A percentile compares a stretch with the other conserved stretches of the same genome.
phyloP scores from a whole-genome alignment of 2,113 vertebrate species.

The Rhodinocichla rosea region DNA sequence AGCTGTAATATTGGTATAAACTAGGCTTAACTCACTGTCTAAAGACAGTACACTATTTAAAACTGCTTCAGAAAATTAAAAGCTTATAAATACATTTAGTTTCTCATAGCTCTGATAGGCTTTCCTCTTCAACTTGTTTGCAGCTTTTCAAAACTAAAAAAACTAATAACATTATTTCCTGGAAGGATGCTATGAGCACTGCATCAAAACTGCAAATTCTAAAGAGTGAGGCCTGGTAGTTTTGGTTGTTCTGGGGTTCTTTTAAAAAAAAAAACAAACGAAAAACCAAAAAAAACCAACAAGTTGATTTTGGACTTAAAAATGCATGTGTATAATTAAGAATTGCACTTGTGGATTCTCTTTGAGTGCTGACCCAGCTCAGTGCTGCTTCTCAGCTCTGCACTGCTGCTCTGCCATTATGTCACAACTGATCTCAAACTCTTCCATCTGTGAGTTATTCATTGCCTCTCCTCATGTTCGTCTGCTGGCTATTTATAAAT shows the following conservation, averaged over 20 bases:
- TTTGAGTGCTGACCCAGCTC: not conserved
- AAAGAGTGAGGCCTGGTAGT: not conserved
- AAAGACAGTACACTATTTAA: not conserved
- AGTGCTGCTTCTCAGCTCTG: not conserved
- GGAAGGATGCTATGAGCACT: not conserved
- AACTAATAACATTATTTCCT: constrained; percentile 20
- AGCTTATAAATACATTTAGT: constrained; percentile 20
- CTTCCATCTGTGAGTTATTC: constrained; percentile 39
- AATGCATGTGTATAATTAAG: not conserved
- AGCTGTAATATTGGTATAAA: not conserved
- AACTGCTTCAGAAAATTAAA: constrained; percentile 13
- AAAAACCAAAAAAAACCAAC: no score
- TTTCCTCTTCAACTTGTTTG: not conserved
- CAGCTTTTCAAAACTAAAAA: not conserved
- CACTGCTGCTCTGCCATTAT: not conserved
- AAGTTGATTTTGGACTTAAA: not conserved
- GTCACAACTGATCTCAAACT: constrained; percentile 24
- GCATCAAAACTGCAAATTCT: constrained; percentile 5
- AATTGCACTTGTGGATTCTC: constrained; percentile 11
- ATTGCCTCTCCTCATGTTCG: not conserved
- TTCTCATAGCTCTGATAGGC: constrained; percentile 5
- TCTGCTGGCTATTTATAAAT: constrained; percentile 44
- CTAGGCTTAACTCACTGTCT: not conserved
- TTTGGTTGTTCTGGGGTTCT: not conserved
- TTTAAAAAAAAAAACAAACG: no score